These are phyloP conservation scores for Melospiza melodia DNA, from an alignment of 2,113 vertebrate species.

Conservation along the genomic window DNA sequence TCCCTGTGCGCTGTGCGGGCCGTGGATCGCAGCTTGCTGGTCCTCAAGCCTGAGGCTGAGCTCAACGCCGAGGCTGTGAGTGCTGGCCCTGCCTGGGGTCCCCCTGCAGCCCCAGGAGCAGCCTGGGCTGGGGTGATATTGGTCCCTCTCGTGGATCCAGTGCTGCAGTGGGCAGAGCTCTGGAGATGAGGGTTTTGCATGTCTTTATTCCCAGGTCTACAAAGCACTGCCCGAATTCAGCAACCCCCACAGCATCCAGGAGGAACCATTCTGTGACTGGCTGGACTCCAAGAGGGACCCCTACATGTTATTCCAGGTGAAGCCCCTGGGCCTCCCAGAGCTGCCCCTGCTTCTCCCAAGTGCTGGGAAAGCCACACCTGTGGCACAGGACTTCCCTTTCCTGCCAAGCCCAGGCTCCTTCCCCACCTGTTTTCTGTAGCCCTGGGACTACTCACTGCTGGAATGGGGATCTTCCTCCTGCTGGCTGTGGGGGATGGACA, in stretches of 20 bases:
- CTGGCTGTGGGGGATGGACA: neutral
- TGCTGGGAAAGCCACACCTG: neutral
- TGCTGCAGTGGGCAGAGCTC: neutral
- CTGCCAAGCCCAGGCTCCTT: neutral
- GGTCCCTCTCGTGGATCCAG: accelerated
- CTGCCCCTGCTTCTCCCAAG: accelerated
- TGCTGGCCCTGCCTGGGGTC: neutral
- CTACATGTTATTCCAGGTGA: slow-evolving; percentile 11
- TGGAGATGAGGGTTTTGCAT: neutral
- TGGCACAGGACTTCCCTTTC: neutral
- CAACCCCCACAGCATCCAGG: neutral
- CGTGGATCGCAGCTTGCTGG: slow-evolving; percentile 80
- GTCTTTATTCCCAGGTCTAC: neutral
- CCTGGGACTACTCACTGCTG: neutral
- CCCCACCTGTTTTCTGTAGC: neutral
- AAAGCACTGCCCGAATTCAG: neutral
- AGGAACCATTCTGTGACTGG: neutral
- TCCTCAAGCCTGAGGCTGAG: slow-evolving; percentile 74
- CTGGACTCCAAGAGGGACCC: accelerated
- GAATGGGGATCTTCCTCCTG: neutral
- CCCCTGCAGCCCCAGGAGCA: neutral
- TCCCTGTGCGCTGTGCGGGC: slow-evolving; percentile 82
- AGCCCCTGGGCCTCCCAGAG: neutral
- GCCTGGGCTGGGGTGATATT: accelerated
- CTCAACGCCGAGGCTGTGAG: slow-evolving; percentile 61